Base-by-base conservation (phyloP, 2,797 vertebrate genomes). In the Myotis pilosus region DNA sequence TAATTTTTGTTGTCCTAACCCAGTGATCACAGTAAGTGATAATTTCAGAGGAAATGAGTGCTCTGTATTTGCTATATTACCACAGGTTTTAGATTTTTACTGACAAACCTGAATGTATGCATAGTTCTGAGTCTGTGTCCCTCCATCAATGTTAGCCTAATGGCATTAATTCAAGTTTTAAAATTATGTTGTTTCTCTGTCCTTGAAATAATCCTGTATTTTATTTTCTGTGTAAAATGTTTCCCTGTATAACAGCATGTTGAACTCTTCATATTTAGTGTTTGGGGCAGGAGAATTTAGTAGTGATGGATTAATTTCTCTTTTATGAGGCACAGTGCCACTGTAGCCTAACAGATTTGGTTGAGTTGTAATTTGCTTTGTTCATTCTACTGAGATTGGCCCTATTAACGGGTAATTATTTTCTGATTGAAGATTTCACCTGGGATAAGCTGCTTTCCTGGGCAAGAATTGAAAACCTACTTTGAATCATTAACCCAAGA, bases 381-480 rank as follows among this genome's bases (percentile, higher is more conserved):
- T 97, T 98, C 57, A 68, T 97, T 96, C 96, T 47, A 81, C 76
- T 96, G 96, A 97, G 95, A 95, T 97, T 95, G 49, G 69, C 57
- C 28, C 36, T 97, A 78, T 95, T 97, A 96, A 64, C 84, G 68
- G 84, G 66, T 97, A 97, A 97, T 97, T 98, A 93, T 97, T 97
- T 98, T 97, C 94, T 97, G 91, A 97, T 89, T 97, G 90, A 96
- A 83, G 79, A 93, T 97, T 97, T 98, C 95, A 97, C 96, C 96
- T 96, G 96, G 96, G 96, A 96, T 97, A 83, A 96, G 95, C 92
- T 6, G 81, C 94, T 97, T 98, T 62, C 90, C 95, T 92, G 74
- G 60, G 72, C 84, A 92, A 92, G 74, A 93, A 96, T 69, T 80
- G 20, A 92, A 98, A 95, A 94, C 76, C 87, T 96, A 83, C 87